Evolutionary conservation across 37 sponge, comb jelly and placozoan genomes (phyloP).

Genomic region (Hormiphora californensis): DNA sequence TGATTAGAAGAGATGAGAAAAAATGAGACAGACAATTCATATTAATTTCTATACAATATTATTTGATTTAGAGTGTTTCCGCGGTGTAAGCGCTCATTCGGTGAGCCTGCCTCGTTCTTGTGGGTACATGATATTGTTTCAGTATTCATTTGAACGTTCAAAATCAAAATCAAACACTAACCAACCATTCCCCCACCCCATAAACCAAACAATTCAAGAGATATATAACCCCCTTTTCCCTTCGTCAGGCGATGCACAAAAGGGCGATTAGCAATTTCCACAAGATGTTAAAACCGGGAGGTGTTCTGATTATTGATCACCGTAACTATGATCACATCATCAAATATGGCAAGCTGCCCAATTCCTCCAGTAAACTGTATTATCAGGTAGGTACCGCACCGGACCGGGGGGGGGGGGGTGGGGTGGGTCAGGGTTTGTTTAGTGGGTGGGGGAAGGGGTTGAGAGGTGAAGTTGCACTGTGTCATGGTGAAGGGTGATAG

Average conservation of each 20-base stretch:
- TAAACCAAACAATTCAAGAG: too few species aligned
- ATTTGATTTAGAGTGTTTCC: too few species aligned
- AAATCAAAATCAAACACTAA: too few species aligned
- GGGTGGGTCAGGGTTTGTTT: not conserved
- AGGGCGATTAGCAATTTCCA: constrained; percentile 55
- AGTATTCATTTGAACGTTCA: too few species aligned
- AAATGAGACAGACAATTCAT: too few species aligned
- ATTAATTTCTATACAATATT: too few species aligned
- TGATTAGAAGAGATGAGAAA: too few species aligned
- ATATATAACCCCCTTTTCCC: too few species aligned
- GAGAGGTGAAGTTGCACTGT: not conserved
- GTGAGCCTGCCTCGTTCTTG: too few species aligned
- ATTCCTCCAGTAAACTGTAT: not conserved
- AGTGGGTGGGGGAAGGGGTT: not conserved
- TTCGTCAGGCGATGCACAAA: constrained; percentile 13
- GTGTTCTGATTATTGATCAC: constrained; percentile 58
- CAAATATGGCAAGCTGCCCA: constrained; percentile 36
- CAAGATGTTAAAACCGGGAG: constrained; percentile 57
- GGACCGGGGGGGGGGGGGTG: not conserved
- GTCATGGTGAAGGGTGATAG: not conserved
- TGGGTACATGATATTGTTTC: too few species aligned
- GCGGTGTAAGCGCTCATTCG: too few species aligned
- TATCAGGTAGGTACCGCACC: constrained; percentile 20
- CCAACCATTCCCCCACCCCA: too few species aligned
- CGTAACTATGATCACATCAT: constrained; percentile 59